Evolutionary conservation across 1,140 invertebrate species (phyloP), one percentile per base, ranked within the genome.

Genomic region (Ips typographus): DNA sequence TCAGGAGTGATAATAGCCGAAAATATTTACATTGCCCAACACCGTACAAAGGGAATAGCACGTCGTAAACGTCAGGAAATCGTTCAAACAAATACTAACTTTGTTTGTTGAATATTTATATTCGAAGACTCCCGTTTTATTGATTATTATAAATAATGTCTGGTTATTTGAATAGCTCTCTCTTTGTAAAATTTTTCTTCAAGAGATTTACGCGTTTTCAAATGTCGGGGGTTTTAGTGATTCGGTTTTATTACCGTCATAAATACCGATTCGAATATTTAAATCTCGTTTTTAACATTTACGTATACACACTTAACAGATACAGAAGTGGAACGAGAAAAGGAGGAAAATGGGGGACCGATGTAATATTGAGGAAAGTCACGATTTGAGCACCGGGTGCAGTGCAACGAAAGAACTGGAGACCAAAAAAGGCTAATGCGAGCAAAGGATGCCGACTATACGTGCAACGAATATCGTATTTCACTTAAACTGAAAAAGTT

Each of bases 61-160:
- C 57, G 42, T 68, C 43, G 40, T 68, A 68, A 68, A 68, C 44
- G 65, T 68, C 65, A 68, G 22, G 65, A 68, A 60, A 68, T 40
- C 38, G n/a, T 60, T 68, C 49, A 68, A 68, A 68, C 65, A 68
- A 68, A 68, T 52, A 60, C 43, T 68, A 68, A 68, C 56, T 57
- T 40, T 68, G 65, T 68, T 60, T 60, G 58, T 68, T 68, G 58
- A 68, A 66, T 66, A 68, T 68, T 68, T 68, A 61, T 59, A 43
- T 55, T 52, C 36, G 41, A 68, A 60, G 47, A 52, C 65, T 60
- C 44, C 52, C 37, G 44, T 60, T 60, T 68, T 60, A 60, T 68
- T 53, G 44, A 52, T 59, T 60, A 53, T 55, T 60, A 53, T 68
- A 68, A 60, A 68, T 68, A 66, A 22, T 49, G 37, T 44, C 42